Percentiles rank a stretch among this genome's conserved stretches.
phyloP scores from a whole-genome alignment of 2,113 vertebrate genomes.

The Charina bottae region DNA sequence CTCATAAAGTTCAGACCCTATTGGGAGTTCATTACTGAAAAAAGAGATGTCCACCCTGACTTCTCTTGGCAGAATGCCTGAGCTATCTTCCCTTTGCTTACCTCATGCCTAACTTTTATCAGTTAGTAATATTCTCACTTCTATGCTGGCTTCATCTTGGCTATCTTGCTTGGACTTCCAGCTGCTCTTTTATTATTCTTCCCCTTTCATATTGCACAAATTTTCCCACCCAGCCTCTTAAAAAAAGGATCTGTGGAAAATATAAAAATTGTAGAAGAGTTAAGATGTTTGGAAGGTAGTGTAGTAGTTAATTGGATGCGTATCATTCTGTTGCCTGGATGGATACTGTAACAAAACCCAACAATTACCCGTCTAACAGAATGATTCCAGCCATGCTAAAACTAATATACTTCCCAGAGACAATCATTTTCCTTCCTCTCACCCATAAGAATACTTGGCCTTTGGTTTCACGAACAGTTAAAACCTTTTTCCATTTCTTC shows the following conservation, averaged over 20 bases:
- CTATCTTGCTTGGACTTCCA: constrained; percentile 34
- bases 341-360: constrained; percentile 34
- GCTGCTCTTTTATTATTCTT: constrained; percentile 5
- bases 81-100: constrained; percentile 49
- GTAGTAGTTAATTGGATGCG: constrained; percentile 26
- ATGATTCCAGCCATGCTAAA: constrained; percentile 21
- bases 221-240: constrained; percentile 18
- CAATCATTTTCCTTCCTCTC: not conserved
- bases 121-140: constrained; percentile 30
- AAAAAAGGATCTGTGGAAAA: constrained; percentile 23
- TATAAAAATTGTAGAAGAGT: constrained; percentile 38
- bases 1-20: constrained; percentile 62
- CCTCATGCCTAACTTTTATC: constrained; percentile 41
- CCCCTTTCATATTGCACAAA: not conserved
- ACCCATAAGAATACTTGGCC: not conserved
- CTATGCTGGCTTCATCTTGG: constrained; percentile 37
- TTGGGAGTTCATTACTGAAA: constrained; percentile 62
- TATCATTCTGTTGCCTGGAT: not conserved
- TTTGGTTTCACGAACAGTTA: not conserved
- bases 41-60: constrained; percentile 49
- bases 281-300: constrained; percentile 46
- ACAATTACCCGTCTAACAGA: constrained; percentile 26
- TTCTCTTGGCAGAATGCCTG: constrained; percentile 55
- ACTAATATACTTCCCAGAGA: not conserved
- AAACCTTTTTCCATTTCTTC: constrained; percentile 27